phyloP scores from a whole-genome alignment of 2,113 vertebrate species.

The Onychorhynchus coronatus region DNA sequence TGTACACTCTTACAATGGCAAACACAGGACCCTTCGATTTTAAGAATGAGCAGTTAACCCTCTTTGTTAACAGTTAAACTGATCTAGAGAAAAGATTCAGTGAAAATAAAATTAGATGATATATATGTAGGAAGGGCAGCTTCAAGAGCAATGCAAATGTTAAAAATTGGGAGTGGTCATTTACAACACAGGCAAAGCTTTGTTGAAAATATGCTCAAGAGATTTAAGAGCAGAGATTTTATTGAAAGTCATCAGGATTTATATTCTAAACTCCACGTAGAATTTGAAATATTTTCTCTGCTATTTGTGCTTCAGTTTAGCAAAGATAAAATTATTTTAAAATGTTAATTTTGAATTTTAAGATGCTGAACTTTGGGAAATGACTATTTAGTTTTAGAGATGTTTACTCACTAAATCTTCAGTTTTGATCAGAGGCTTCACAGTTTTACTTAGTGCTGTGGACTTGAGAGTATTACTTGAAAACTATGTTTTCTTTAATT shows the following conservation, averaged over 20 bases:
- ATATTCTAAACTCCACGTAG: not conserved
- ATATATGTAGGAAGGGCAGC: not conserved
- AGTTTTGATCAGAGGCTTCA: not conserved
- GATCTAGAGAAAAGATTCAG: not conserved
- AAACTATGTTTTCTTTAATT: not conserved
- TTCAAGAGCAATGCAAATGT: not conserved
- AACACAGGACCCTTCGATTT: not conserved
- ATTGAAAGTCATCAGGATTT: not conserved
- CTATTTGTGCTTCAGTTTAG: not conserved
- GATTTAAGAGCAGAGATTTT: not conserved
- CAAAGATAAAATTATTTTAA: not conserved
- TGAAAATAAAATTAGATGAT: not conserved
- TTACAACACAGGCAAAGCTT: not conserved
- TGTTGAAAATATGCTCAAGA: not conserved
- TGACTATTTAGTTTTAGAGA: not conserved
- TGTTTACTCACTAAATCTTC: not conserved
- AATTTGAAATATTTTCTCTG: not conserved
- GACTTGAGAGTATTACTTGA: not conserved
- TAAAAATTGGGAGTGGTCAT: not conserved
- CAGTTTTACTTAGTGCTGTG: not conserved
- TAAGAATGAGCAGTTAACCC: not conserved
- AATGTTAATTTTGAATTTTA: not conserved
- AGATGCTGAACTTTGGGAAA: not conserved
- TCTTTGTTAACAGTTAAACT: not conserved
- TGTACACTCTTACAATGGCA: not conserved